A percentile compares a stretch with the other conserved stretches of the same genome.
These are phyloP conservation scores for Macaria notata DNA, from an alignment of 2,888 invertebrate species.

Conservation along the genomic window DNA sequence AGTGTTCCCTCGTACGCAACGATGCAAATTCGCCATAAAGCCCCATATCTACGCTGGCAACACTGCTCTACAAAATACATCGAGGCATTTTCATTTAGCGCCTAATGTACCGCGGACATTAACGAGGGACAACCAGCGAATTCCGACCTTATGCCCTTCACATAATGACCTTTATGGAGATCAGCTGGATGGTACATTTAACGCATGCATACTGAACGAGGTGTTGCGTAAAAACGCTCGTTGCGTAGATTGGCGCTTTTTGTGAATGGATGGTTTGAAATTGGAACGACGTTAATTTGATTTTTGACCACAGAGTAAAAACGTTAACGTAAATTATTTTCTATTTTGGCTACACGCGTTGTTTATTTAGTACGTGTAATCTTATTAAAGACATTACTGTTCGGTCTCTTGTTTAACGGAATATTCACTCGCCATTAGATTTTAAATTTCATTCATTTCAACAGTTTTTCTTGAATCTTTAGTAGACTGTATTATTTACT, in stretches of 20 bases:
- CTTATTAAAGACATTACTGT: no score
- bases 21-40: constrained; percentile 27
- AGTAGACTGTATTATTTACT: no score
- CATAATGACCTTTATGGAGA: constrained; percentile 17
- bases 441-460: no score
- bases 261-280: constrained; percentile 24
- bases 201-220: constrained; percentile 35
- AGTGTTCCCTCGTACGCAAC: constrained; percentile 20
- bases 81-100: constrained; percentile 41
- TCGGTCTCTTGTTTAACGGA: no score
- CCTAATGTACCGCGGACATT: constrained; percentile 43
- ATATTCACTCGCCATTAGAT: no score
- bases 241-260: constrained; percentile 15
- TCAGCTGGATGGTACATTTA: constrained; percentile 36
- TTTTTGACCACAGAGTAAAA: background rate
- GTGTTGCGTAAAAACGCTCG: constrained; percentile 30
- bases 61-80: constrained; percentile 30
- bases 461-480: no score
- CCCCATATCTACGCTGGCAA: constrained; percentile 31
- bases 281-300: constrained; percentile 23
- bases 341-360: no score
- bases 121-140: constrained; percentile 31
- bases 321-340: no score
- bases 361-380: no score
- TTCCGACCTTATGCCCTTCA: constrained; percentile 30